A percentile compares a stretch with the other conserved stretches of the same genome.
Conservation (phyloP, 2,113 vertebrate genomes). For the Macaca nemestrina region DNA sequence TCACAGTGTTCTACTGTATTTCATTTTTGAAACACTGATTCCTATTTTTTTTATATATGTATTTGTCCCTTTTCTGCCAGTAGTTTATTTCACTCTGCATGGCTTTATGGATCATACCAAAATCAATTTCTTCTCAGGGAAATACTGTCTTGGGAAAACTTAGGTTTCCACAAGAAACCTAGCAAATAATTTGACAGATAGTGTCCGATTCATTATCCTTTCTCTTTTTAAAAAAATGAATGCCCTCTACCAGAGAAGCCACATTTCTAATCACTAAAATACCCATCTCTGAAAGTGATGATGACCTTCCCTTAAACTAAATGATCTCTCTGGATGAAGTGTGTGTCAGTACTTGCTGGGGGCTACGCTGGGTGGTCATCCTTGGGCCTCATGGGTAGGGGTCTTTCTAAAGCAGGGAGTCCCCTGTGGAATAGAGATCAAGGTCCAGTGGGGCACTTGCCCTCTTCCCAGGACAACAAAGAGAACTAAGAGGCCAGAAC, state of each 20-base stretch:
- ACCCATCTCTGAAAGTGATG: neutral
- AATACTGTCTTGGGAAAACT: neutral
- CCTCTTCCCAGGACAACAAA: neutral
- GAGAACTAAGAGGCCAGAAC: neutral
- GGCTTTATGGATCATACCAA: neutral
- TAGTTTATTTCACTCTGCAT: neutral
- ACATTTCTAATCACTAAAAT: neutral
- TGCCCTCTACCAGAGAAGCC: neutral
- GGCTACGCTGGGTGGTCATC: neutral
- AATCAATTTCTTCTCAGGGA: neutral
- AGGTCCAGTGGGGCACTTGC: neutral
- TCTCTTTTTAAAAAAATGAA: neutral
- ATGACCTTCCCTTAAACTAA: neutral
- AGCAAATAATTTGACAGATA: neutral
- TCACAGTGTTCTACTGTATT: neutral
- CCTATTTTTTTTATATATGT: neutral
- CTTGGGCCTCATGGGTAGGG: accelerated
- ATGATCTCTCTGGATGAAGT: neutral
- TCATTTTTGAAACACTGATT: neutral
- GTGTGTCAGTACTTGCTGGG: neutral
- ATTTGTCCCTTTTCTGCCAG: neutral
- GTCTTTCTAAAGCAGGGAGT: neutral
- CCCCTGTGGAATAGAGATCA: neutral
- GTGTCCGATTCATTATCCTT: neutral
- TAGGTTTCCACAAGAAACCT: neutral